Percentiles rank a stretch among this genome's conserved stretches.
Evolutionary conservation across 2,888 invertebrate genomes (phyloP).

Genomic region (Gisinianus flammeolus): DNA sequence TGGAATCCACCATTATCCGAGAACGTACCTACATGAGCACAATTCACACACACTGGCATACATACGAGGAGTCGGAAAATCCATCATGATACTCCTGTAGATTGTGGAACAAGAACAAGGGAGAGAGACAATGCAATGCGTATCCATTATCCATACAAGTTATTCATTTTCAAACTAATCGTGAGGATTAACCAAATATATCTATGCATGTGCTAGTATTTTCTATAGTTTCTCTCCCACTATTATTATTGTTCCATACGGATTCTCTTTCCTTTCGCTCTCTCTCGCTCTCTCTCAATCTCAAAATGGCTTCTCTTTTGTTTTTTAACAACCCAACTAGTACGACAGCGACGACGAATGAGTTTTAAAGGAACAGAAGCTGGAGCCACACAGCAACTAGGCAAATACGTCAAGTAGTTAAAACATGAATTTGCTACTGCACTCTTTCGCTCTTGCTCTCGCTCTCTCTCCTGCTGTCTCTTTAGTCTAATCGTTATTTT

Average conservation of each 20-base stretch:
- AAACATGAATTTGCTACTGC: neutral
- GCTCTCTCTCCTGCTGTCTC: neutral
- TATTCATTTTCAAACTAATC: conserved; percentile 28
- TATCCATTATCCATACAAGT: conserved; percentile 10
- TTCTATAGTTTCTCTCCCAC: no score
- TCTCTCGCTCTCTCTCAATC: neutral
- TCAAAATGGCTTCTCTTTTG: conserved; percentile 9
- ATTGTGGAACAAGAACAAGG: neutral
- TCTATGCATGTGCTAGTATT: no score
- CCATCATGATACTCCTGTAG: conserved; percentile 28
- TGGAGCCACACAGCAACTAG: neutral
- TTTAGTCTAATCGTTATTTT: neutral
- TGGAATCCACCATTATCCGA: conserved; percentile 26
- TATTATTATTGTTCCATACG: neutral
- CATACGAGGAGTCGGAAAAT: conserved; percentile 11
- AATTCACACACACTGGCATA: no score
- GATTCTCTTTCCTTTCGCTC: neutral
- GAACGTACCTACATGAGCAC: neutral
- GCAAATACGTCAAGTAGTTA: neutral
- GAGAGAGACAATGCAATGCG: conserved; percentile 14
- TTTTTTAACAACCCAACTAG: conserved; percentile 10
- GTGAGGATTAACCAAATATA: conserved; percentile 7
- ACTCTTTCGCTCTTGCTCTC: neutral
- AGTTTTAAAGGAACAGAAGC: neutral
- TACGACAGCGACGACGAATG: neutral